These are phyloP conservation scores for Motacilla tschutschensis DNA, from an alignment of 2,113 vertebrate species.

Conservation along the genomic window DNA sequence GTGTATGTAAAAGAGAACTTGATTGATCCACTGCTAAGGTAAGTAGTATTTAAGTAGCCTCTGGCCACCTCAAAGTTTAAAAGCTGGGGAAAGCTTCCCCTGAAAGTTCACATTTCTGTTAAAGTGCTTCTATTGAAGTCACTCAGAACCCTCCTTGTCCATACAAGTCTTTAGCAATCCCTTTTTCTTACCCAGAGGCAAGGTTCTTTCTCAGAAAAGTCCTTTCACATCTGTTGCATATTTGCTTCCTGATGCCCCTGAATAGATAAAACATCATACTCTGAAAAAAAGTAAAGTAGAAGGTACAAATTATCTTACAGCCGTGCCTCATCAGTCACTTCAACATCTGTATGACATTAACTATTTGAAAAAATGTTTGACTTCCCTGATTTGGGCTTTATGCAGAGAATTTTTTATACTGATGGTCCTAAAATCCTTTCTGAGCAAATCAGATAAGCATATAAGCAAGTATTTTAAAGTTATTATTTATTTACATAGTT, in stretches of 20 bases:
- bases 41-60: background rate
- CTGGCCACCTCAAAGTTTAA: background rate
- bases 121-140: background rate
- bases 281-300: background rate
- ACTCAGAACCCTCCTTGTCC: background rate
- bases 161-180: background rate
- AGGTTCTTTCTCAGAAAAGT: background rate
- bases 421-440: background rate
- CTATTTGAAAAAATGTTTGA: background rate
- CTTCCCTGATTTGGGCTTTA: background rate
- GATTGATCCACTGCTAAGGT: constrained; percentile 84
- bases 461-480: background rate
- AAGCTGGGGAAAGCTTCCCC: background rate
- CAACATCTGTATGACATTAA: background rate
- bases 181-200: background rate
- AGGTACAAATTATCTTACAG: background rate
- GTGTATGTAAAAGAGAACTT: constrained; percentile 78
- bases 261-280: background rate
- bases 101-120: background rate
- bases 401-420: background rate
- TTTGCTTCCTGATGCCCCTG: background rate
- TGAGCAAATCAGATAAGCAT: background rate
- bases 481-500: background rate
- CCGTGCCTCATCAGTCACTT: background rate
- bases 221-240: background rate